Evolutionary conservation across 2,113 vertebrate species (phyloP).

Genomic region (Etheostoma spectabile): DNA sequence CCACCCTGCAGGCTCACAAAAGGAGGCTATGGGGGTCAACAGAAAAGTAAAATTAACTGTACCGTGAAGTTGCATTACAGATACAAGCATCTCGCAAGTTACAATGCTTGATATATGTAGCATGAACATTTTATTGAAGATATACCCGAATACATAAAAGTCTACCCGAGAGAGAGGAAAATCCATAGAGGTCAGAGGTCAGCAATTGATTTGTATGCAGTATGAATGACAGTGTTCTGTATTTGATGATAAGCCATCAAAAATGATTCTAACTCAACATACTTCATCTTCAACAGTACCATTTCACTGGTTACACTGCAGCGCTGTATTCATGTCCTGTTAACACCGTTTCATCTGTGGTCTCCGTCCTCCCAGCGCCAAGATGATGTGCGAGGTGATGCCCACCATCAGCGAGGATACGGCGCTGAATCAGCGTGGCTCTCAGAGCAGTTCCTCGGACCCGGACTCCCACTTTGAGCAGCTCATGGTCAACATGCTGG

Average conservation of each 20-base stretch:
- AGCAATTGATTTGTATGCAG: background rate
- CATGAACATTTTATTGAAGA: background rate
- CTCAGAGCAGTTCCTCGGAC: conserved; percentile 96
- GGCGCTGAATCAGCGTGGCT: conserved; percentile 96
- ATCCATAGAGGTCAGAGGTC: background rate
- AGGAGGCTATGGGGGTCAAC: background rate
- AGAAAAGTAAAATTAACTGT: background rate
- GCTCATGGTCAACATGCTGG: conserved; percentile 99
- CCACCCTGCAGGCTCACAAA: background rate
- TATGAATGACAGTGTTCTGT: background rate
- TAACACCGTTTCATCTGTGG: background rate
- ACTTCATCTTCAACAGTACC: background rate
- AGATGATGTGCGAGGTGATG: conserved; percentile 99
- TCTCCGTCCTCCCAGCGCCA: conserved; percentile 71
- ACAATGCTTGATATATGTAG: background rate
- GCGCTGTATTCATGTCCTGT: too few relatives aligned
- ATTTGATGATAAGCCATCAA: background rate
- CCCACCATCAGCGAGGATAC: conserved; percentile 99
- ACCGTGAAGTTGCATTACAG: background rate
- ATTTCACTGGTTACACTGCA: too few relatives aligned
- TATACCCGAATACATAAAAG: background rate
- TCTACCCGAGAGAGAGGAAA: background rate
- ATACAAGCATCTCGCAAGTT: background rate
- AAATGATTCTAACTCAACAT: background rate
- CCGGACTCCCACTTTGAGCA: conserved; percentile 99